Evolutionary conservation across 2,797 vertebrate genomes (phyloP).

Genomic region (Sebastes steindachneri): DNA sequence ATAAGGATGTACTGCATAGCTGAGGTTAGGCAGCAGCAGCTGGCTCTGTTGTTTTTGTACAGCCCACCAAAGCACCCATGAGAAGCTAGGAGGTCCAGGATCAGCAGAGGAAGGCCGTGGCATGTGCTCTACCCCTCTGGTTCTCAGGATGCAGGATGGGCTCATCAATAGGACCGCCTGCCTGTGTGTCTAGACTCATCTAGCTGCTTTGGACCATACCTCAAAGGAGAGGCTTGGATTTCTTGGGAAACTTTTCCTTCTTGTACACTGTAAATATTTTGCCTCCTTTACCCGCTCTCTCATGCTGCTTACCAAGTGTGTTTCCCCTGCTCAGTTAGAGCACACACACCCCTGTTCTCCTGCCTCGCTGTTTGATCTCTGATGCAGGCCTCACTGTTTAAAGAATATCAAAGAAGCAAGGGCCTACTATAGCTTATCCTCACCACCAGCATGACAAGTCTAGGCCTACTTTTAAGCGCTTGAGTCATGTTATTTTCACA

Average conservation of each 20-base stretch:
- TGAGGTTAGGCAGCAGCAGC: constrained; percentile 54
- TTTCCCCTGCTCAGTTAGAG: constrained; percentile 52
- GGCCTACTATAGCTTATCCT: constrained; percentile 28
- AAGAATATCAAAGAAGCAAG: constrained; percentile 42
- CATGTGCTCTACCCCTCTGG: constrained; percentile 34
- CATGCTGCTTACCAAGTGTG: constrained; percentile 66
- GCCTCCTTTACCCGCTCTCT: constrained; percentile 61
- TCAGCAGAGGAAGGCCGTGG: constrained; percentile 44
- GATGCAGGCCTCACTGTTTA: constrained; percentile 49
- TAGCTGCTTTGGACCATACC: constrained; percentile 66
- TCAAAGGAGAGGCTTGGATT: constrained; percentile 75
- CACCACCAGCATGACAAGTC: constrained; percentile 32
- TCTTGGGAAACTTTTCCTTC: constrained; percentile 75
- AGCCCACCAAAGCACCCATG: constrained; percentile 50
- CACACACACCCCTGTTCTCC: constrained; percentile 41
- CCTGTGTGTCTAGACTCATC: constrained; percentile 63
- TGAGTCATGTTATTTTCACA: constrained; percentile 38
- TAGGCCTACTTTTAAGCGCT: constrained; percentile 20
- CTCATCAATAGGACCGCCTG: constrained; percentile 59
- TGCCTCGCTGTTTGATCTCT: constrained; percentile 66
- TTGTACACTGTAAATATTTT: constrained; percentile 80
- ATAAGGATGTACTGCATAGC: constrained; percentile 45
- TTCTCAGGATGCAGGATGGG: constrained; percentile 63
- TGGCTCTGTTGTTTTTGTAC: constrained; percentile 51
- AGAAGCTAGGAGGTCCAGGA: constrained; percentile 62